Base-by-base conservation (phyloP, 2,888 invertebrate species). In the Drosophila seclusa region DNA sequence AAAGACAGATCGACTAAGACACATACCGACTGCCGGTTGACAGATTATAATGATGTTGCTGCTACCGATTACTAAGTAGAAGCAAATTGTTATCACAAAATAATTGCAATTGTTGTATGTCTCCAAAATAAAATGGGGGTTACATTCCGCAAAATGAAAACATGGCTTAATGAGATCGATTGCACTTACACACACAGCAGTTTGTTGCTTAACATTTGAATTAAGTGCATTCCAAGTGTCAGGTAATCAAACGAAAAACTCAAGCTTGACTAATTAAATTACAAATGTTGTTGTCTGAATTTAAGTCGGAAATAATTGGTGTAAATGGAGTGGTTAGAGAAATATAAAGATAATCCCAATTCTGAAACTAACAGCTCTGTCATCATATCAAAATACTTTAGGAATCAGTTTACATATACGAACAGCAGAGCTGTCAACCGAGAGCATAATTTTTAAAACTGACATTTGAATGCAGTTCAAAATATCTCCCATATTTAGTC, bases 11-110 rank as follows among this genome's bases (percentile, higher is more conserved):
- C 16, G 7, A 10, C 21, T 21, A 13, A 16, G 1, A 67, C 13
- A 21, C 31, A 13, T 16, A 34, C 57, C 18, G 31, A 34, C 29
- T 60, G 40, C 8, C 48, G 11, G 42, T 21, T 54, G 48, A 49
- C 60, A 53, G 21, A 40, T 36, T 36, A 49, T 61, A 24, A 36
- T 55, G 70, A 61, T 50, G 70, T 55, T 50, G 24, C 52, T n/a
- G 49, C 34, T 6, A 4, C 24, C 7, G 21, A 21, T 21, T 0
- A 36, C 5, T 38, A 7, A 21, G 27, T 27, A 13, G 8, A 18
- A 16, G 38, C 27, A 32, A 55, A 69, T 69, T 61, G 21, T 53
- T 40, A 70, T 40, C 38, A 24, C 24, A 2, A n/a, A 38, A 29
- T 40, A 40, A 16, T 38, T 24, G 10, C 34, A 55, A 69, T 52